phyloP scores from a whole-genome alignment of 2,113 vertebrate genomes.

The Corydoras maculifer region DNA sequence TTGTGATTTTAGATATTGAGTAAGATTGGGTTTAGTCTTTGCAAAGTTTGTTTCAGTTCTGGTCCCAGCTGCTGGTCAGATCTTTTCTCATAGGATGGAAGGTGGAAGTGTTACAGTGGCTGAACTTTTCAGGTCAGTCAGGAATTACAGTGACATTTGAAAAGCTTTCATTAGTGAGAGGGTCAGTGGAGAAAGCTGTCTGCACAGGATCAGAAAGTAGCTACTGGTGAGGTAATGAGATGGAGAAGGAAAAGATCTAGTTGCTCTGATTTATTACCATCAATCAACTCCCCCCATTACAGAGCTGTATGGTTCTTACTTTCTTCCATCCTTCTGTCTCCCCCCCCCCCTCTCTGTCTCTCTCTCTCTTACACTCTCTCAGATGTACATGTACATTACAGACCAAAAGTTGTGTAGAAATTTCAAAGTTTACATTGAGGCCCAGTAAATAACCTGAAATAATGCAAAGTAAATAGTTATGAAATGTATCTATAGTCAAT shows the following conservation, averaged over 20 bases:
- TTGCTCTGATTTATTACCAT: conserved; percentile 35
- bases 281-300: conserved; percentile 36
- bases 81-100: conserved; percentile 30
- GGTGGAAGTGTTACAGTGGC: conserved; percentile 34
- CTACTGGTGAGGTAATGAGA: conserved; percentile 40
- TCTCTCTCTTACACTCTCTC: too few species aligned
- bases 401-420: too few species aligned
- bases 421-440: too few species aligned
- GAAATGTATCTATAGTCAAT: too few species aligned
- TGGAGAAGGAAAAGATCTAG: neutral
- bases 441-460: too few species aligned
- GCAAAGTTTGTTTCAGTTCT: too few species aligned
- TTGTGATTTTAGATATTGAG: too few species aligned
- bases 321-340: neutral
- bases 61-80: conserved; percentile 3
- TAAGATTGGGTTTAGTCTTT: too few species aligned
- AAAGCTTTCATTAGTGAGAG: conserved; percentile 48
- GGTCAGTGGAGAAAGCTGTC: conserved; percentile 29
- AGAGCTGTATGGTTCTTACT: conserved; percentile 2
- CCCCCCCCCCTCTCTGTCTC: too few species aligned
- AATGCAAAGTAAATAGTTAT: too few species aligned
- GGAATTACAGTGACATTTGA: conserved; percentile 52
- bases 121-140: conserved; percentile 51
- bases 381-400: too few species aligned
- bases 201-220: conserved; percentile 8